Base-by-base conservation (phyloP, 2,888 invertebrate species). In the Adelphocoris suturalis region DNA sequence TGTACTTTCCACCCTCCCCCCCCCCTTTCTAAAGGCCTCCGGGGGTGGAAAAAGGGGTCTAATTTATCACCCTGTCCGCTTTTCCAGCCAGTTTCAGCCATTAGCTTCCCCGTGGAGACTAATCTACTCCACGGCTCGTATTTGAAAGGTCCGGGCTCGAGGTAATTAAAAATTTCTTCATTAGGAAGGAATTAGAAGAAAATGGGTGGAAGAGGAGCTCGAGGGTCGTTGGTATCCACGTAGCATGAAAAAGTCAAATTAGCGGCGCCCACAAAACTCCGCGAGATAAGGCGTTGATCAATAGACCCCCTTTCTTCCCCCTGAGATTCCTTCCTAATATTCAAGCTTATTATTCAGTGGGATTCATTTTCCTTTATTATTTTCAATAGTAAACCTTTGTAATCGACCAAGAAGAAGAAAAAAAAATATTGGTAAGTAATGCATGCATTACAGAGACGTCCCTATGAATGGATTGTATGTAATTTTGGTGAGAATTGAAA, bases 91-190 rank as follows among this genome's bases (percentile, higher is more conserved):
- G 27, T 68, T 68, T 68, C 86, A 1, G 86, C 76, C 48, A 75
- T 86, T 86, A 86, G 76, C 55, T 52, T 48, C 55, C 82, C 55
- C 82, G 0, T 52, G 52, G 19, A 57, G 19, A 52, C 47, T 86
- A 86, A 86, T 86, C 86, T 47, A 86, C 86, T 86, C 76, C 86
- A 19, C 52, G 52, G 19, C 23, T 14, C 85, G 57, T 61, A 85
- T 85, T 85, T 52, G 52, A 68, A 23, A 68, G 68, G 68, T 23
- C 61, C n/a, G 80, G 46, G 47, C 46, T 23, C 0, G 12, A 75
- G 86, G 86, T 86, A 86, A 86, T 86, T 86, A 86, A 86, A 86
- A 86, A 86, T 86, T 86, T 86, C 86, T 86, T 86, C 86, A 86
- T 86, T 86, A 86, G n/a, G 61, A 47, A 27, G 86, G n/a, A 82